These are phyloP conservation scores for Carlito syrichta DNA, from an alignment of 2,113 vertebrate species.

Conservation along the genomic window DNA sequence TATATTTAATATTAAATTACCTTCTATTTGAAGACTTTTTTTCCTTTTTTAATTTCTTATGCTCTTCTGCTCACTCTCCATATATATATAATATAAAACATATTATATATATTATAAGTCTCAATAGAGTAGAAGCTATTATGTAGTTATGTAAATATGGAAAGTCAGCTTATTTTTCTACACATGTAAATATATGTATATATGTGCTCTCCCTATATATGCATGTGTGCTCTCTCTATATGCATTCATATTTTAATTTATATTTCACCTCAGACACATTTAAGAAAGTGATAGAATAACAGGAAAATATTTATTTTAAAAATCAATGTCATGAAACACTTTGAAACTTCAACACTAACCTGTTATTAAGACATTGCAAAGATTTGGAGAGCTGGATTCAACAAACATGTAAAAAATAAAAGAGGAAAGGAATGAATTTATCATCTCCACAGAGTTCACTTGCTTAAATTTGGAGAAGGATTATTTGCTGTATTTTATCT, in stretches of 20 bases:
- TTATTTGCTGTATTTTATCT: neutral
- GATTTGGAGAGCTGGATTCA: neutral
- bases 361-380: neutral
- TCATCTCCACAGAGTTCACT: neutral
- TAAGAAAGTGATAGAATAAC: neutral
- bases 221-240: neutral
- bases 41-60: neutral
- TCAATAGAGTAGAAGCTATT: neutral
- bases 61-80: neutral
- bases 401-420: neutral
- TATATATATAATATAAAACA: neutral
- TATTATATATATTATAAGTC: no score
- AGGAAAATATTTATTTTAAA: neutral
- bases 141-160: neutral
- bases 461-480: neutral
- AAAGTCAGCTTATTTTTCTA: neutral
- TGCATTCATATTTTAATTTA: neutral
- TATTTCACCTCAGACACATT: neutral
- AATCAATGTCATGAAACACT: neutral
- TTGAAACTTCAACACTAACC: neutral
- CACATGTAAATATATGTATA: neutral
- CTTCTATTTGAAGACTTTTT: neutral
- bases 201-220: neutral
- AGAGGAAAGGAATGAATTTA: neutral
- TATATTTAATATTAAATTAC: neutral